phyloP scores from a whole-genome alignment of 23 tunicate genomes.

The Diplosoma virens region DNA sequence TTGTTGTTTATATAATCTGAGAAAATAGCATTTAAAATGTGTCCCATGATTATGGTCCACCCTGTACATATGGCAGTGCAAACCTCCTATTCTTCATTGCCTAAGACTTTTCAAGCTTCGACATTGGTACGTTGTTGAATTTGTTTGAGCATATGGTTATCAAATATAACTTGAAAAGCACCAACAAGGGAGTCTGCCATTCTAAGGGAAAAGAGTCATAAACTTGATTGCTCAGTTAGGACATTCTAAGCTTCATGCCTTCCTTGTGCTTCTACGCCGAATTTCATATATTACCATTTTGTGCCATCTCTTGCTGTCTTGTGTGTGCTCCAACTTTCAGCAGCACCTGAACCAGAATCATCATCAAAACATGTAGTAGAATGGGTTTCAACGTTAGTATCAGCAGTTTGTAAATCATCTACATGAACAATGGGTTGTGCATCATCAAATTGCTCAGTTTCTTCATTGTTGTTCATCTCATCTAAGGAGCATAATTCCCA shows the following conservation, averaged over 20 bases:
- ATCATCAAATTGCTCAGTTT: conserved; percentile 11
- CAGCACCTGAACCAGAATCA: conserved; percentile 32
- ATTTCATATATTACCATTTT: conserved; percentile 18
- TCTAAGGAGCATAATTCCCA: conserved; percentile 32
- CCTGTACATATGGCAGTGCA: too few species aligned
- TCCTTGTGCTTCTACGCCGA: conserved; percentile 14
- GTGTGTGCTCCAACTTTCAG: conserved; percentile 32
- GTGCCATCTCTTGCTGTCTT: conserved; percentile 31
- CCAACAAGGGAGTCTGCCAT: conserved; percentile 19
- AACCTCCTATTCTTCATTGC: too few species aligned
- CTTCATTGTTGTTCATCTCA: conserved; percentile 25
- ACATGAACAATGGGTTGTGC: conserved; percentile 17
- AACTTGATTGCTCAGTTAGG: conserved; percentile 20
- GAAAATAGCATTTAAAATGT: too few species aligned
- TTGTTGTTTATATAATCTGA: too few species aligned
- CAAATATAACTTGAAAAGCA: conserved; percentile 33
- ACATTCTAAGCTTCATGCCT: not conserved
- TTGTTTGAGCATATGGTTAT: too few species aligned
- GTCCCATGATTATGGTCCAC: too few species aligned
- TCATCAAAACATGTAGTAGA: conserved; percentile 16
- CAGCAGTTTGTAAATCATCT: conserved; percentile 28
- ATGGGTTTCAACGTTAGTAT: conserved; percentile 22
- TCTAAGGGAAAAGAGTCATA: conserved; percentile 15
- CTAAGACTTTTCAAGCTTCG: too few species aligned
- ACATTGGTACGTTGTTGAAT: too few species aligned